Evolutionary conservation across 2,888 invertebrate genomes (phyloP).

Genomic region (Chrysolina oricalcia): DNA sequence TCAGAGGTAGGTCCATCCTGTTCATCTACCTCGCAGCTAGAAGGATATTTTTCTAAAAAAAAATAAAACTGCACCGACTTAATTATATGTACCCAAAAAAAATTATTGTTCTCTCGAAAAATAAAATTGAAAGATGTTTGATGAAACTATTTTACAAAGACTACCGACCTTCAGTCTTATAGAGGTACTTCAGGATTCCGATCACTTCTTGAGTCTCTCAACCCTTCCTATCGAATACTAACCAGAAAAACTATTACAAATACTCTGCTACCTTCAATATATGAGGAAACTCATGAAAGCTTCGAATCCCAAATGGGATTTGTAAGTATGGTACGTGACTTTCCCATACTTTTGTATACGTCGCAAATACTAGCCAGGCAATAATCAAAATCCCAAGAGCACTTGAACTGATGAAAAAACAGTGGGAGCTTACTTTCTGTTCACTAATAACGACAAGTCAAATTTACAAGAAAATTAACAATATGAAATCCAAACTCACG

Average conservation of each 20-base stretch:
- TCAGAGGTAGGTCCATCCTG: background rate
- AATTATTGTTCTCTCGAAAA: slow-evolving; percentile 5
- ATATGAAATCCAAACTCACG: slow-evolving; percentile 40
- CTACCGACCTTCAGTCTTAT: too few species aligned
- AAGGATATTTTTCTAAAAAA: background rate
- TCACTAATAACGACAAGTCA: slow-evolving; percentile 38
- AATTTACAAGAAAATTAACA: slow-evolving; percentile 46
- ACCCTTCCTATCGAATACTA: too few species aligned
- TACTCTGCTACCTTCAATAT: too few species aligned
- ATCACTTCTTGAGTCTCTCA: too few species aligned
- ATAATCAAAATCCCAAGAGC: slow-evolving; percentile 39
- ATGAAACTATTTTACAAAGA: slow-evolving; percentile 21
- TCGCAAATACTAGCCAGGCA: slow-evolving; percentile 33
- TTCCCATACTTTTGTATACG: slow-evolving; percentile 33
- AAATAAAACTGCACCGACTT: background rate
- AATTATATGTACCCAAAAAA: slow-evolving; percentile 19
- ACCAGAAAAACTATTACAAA: too few species aligned
- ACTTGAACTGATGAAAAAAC: slow-evolving; percentile 22
- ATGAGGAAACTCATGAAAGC: background rate
- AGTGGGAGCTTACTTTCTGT: slow-evolving; percentile 40
- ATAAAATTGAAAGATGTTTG: slow-evolving; percentile 31
- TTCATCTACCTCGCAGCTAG: background rate
- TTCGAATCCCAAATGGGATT: background rate
- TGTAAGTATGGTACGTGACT: slow-evolving; percentile 12
- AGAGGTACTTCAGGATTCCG: too few species aligned